These are phyloP conservation scores for Brachylomia viminalis DNA, from an alignment of 2,888 invertebrate genomes.

Conservation along the genomic window DNA sequence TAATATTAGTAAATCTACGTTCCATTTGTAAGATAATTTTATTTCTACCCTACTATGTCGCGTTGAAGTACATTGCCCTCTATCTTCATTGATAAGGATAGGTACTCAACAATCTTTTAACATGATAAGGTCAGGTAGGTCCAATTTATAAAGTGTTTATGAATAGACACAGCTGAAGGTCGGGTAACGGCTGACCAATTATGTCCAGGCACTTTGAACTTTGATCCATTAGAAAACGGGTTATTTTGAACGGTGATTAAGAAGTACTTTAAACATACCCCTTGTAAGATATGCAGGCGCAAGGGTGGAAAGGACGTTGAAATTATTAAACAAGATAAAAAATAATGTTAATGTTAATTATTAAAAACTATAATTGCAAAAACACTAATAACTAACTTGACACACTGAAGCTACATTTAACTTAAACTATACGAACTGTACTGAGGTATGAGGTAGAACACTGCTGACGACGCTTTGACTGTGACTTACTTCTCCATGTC, in stretches of 20 bases:
- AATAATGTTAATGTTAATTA: too few relatives aligned
- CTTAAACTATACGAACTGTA: too few relatives aligned
- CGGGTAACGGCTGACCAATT: background rate
- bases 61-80: background rate
- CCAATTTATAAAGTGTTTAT: constrained; percentile 17
- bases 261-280: too few relatives aligned
- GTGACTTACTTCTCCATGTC: too few relatives aligned
- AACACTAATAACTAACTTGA: too few relatives aligned
- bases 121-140: constrained; percentile 3
- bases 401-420: too few relatives aligned
- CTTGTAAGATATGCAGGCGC: too few relatives aligned
- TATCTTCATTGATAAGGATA: background rate
- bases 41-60: background rate
- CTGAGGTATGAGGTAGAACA: too few relatives aligned
- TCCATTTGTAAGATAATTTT: background rate
- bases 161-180: constrained; percentile 3
- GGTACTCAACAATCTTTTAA: constrained; percentile 5
- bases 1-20: background rate
- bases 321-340: too few relatives aligned
- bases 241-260: background rate
- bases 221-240: background rate
- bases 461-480: too few relatives aligned
- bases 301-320: too few relatives aligned
- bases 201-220: background rate
- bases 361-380: too few relatives aligned